phyloP scores from a whole-genome alignment of 2,888 invertebrate species.

The Diaprepes abbreviatus region DNA sequence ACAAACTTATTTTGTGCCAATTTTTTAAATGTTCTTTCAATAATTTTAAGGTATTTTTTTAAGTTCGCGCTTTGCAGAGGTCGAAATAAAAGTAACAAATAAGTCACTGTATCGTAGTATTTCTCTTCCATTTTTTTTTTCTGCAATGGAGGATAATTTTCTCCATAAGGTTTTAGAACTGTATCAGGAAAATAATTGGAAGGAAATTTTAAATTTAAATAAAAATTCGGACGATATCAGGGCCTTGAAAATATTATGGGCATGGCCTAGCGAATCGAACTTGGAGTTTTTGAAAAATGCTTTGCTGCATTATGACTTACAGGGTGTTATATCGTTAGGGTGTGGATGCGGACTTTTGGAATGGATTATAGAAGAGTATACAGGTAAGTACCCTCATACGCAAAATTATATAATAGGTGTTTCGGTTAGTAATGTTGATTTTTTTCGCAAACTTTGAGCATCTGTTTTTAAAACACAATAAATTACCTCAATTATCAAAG shows the following conservation, averaged over 20 bases:
- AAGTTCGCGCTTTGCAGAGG: too few species aligned
- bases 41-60: too few species aligned
- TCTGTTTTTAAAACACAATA: too few species aligned
- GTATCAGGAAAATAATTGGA: constrained; percentile 66
- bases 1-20: constrained; percentile 9
- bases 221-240: constrained; percentile 68
- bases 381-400: constrained; percentile 75
- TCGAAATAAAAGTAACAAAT: too few species aligned
- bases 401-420: too few species aligned
- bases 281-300: constrained; percentile 72
- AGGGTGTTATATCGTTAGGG: constrained; percentile 77
- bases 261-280: constrained; percentile 78
- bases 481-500: too few species aligned
- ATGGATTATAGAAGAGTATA: constrained; percentile 79
- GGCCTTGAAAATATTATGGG: constrained; percentile 75
- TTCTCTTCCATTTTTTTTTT: constrained; percentile 1
- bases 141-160: constrained; percentile 66
- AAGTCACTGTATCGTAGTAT: too few species aligned
- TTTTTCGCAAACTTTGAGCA: too few species aligned
- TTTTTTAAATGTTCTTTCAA: too few species aligned
- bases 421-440: too few species aligned
- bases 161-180: constrained; percentile 65
- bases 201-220: constrained; percentile 67
- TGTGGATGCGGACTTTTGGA: constrained; percentile 88
- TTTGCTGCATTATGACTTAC: constrained; percentile 67